Evolutionary conservation across 2,888 invertebrate species (phyloP).

Genomic region (Acrocera orbiculus): DNA sequence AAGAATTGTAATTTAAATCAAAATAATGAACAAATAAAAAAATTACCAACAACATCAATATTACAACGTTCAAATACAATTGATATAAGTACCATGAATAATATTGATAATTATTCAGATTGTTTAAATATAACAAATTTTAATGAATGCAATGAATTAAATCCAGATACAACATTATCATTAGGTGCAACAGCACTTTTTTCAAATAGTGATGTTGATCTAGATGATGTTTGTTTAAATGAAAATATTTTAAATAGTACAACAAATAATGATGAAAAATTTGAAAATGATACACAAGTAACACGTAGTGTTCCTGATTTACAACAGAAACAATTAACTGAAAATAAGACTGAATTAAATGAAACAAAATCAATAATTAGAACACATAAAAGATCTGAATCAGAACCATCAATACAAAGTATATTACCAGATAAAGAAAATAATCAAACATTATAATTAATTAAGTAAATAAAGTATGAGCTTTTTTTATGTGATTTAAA

Average conservation of each 20-base stretch:
- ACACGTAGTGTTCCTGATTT: constrained; percentile 30
- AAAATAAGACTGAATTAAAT: constrained; percentile 13
- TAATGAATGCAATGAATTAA: no score
- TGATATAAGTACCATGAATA: no score
- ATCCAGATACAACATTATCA: constrained; percentile 14
- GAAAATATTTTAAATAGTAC: constrained; percentile 43
- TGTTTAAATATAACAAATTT: no score
- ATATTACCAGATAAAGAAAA: constrained; percentile 15
- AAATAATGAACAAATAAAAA: no score
- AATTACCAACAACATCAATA: no score
- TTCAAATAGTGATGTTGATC: constrained; percentile 70
- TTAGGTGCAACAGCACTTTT: constrained; percentile 56
- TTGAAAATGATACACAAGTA: constrained; percentile 24
- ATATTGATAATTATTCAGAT: no score
- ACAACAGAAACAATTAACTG: constrained; percentile 11
- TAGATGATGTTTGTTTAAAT: constrained; percentile 65
- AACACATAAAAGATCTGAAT: constrained; percentile 30
- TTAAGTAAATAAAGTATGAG: no score
- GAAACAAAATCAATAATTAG: constrained; percentile 16
- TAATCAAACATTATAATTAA: constrained; percentile 14
- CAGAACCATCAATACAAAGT: constrained; percentile 28
- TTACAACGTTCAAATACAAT: constrained; percentile 19
- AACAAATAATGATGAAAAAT: constrained; percentile 19
- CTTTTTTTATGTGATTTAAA: no score
- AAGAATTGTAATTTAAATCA: no score